A percentile compares a stretch with the other conserved stretches of the same genome.
phyloP scores from a whole-genome alignment of 2,888 invertebrate species.

The Eucera pruinosa region DNA sequence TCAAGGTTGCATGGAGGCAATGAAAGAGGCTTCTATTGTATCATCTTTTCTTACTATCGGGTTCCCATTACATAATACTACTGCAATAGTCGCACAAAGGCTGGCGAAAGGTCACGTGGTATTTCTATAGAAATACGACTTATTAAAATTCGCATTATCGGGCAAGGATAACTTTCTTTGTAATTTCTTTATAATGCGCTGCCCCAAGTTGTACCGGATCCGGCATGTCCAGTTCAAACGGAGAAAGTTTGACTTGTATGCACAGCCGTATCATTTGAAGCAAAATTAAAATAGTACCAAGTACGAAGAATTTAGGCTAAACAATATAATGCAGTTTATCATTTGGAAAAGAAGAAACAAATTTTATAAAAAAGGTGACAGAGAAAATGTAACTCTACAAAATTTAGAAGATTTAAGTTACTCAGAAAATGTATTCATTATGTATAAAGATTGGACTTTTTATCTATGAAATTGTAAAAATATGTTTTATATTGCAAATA shows the following conservation, averaged over 20 bases:
- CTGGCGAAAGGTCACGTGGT: neutral
- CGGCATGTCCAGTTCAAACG: slow-evolving; percentile 18
- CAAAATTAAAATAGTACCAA: slow-evolving; percentile 18
- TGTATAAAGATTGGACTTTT: neutral
- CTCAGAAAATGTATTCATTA: neutral
- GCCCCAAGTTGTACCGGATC: neutral
- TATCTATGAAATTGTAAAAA: neutral
- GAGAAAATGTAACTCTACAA: no score
- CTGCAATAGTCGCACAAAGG: slow-evolving; percentile 23
- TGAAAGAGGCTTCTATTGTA: slow-evolving; percentile 12
- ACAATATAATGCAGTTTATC: neutral
- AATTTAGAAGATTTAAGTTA: neutral
- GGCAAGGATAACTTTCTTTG: neutral
- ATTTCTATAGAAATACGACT: neutral
- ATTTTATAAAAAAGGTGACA: neutral
- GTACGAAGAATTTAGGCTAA: neutral
- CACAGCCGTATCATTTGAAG: neutral
- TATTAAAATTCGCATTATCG: slow-evolving; percentile 3
- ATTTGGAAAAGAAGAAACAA: neutral
- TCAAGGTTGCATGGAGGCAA: neutral
- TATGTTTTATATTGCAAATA: neutral
- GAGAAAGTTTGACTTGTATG: slow-evolving; percentile 33
- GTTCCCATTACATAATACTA: slow-evolving; percentile 34
- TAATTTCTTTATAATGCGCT: neutral
- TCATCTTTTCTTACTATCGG: slow-evolving; percentile 27